A percentile compares a stretch with the other conserved stretches of the same genome.
Evolutionary conservation across 2,113 vertebrate species (phyloP).

Genomic region (Onychostruthus taczanowskii): DNA sequence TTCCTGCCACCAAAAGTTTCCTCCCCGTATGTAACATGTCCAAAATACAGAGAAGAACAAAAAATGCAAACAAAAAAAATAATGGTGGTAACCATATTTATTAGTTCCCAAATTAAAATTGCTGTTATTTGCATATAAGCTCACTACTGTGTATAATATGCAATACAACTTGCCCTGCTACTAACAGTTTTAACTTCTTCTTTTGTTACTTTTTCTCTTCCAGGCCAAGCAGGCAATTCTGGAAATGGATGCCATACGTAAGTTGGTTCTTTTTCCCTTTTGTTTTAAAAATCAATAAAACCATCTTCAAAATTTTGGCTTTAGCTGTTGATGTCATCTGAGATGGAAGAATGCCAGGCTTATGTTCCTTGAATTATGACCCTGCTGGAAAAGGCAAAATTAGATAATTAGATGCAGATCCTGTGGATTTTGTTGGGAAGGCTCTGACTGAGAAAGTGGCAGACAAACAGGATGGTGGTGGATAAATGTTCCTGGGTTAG

Average conservation of each 20-base stretch:
- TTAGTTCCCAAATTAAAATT: background rate
- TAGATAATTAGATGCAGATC: background rate
- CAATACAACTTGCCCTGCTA: background rate
- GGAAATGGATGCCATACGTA: conserved; percentile 96
- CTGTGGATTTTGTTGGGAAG: background rate
- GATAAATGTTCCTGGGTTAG: background rate
- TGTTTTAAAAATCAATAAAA: background rate
- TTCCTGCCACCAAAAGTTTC: background rate
- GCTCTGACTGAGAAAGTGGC: background rate
- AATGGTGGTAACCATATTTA: background rate
- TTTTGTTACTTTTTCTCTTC: conserved; percentile 37
- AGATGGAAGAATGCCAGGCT: background rate
- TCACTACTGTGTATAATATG: background rate
- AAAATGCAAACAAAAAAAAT: background rate
- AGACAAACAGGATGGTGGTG: fast-evolving
- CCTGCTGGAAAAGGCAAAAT: background rate
- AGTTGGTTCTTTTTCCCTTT: conserved; percentile 69
- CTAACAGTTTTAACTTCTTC: background rate
- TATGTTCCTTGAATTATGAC: background rate
- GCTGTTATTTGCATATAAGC: background rate
- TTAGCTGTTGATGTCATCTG: background rate
- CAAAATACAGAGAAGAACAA: background rate
- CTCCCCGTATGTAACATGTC: fast-evolving
- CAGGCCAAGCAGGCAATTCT: conserved; percentile 98
- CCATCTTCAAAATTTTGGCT: background rate